Evolutionary conservation across 2,888 invertebrate species (phyloP), one percentile per base, ranked within the genome.

Genomic region (Bellardia pandia): DNA sequence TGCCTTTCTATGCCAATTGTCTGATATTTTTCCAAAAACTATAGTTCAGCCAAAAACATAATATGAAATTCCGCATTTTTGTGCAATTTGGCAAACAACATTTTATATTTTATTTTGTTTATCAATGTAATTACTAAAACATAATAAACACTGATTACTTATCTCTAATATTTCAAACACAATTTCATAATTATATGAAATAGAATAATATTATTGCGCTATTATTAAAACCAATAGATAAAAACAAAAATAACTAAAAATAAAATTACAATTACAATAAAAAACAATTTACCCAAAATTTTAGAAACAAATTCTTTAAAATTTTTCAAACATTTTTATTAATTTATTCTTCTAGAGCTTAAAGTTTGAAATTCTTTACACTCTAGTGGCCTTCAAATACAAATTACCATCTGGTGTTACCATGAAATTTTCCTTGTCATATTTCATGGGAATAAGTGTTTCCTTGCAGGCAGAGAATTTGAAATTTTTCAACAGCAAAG

Each of bases 401-500:
- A 90, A 89, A 30, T 90, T 91, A 0, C 88, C 88, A 5, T 89
- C 56, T 0, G 91, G 89, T 4, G 88, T 88, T 14, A 91, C 0
- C 2, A 90, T 53, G 72, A 90, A 72, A 0, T 85, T 86, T 37
- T 78, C 85, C 5, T 90, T 90, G 45, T 89, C 86, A 56, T 81
- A 89, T 6, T 4, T 79, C 8, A 92, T 82, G 0, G 92, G 92
- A 2, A 91, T 89, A 8, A 88, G 85, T 0, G 92, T 92, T 58
- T 89, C 86, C 3, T 89, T 84, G 23, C 90, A 90, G 0, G 86
- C 74, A 0, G 89, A 84, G 72, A 93, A 90, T 75, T 89, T 90
- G n/a, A 91, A 93, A 48, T 91, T 90, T 51, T 77, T 90, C 13
- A 93, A 75, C 7, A 93, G 53, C 30, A 90, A 86, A 4, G 90